Evolutionary conservation across 1,140 invertebrate genomes (phyloP).

Genomic region (Myzus persicae): DNA sequence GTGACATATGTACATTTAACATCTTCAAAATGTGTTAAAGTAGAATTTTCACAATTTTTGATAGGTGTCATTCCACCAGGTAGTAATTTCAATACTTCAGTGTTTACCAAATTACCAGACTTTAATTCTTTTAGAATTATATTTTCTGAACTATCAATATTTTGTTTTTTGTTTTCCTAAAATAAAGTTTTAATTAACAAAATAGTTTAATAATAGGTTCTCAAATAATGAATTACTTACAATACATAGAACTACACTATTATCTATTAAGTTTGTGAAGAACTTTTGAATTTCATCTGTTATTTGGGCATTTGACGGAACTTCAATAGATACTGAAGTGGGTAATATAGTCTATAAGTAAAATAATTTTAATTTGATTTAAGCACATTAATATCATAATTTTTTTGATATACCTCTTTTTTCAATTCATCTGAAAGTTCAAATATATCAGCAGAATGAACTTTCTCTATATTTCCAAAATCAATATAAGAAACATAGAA

Average conservation of each 20-base stretch:
- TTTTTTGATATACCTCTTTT: not conserved
- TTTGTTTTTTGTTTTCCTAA: not conserved
- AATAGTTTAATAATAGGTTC: not conserved
- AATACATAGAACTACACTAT: not conserved
- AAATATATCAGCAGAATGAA: slow-evolving; percentile 8
- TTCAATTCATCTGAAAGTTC: slow-evolving; percentile 35
- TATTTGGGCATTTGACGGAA: not conserved
- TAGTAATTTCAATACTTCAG: slow-evolving; percentile 25
- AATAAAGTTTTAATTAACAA: not conserved
- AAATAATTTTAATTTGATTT: not conserved
- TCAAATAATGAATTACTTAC: not conserved
- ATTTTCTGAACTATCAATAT: not conserved
- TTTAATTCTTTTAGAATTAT: not conserved
- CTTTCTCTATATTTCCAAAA: slow-evolving; percentile 41
- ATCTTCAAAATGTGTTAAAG: not conserved
- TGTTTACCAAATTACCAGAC: not conserved
- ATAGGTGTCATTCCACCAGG: not conserved
- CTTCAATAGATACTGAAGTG: slow-evolving; percentile 3
- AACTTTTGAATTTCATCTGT: not conserved
- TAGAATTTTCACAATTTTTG: not conserved
- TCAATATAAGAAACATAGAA: slow-evolving; percentile 47
- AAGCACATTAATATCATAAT: not conserved
- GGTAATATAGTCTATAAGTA: not conserved
- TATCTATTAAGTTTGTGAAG: not conserved
- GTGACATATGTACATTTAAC: not conserved